These are phyloP conservation scores for Camponotus floridanus DNA, from an alignment of 1,140 invertebrate genomes.

Conservation along the genomic window DNA sequence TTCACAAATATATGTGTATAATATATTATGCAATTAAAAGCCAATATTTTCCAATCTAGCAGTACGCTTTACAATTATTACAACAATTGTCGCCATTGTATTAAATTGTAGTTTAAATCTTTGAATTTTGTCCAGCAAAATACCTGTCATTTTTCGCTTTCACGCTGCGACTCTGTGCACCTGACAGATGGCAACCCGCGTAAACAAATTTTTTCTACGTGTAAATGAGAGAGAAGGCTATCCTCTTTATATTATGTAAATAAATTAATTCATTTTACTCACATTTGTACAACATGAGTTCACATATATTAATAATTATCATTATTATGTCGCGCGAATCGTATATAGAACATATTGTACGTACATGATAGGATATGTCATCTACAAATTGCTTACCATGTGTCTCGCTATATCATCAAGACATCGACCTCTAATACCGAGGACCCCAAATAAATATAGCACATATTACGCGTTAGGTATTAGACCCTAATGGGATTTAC, in stretches of 20 bases:
- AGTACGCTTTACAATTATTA: not conserved
- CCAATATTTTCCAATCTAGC: not conserved
- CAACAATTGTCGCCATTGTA: too few relatives aligned
- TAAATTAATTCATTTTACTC: constrained; percentile 4
- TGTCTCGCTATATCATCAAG: constrained; percentile 62
- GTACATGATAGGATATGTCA: constrained; percentile 36
- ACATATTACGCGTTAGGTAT: constrained; percentile 69
- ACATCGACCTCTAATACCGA: constrained; percentile 52
- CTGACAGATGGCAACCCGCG: too few relatives aligned
- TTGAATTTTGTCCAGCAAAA: too few relatives aligned
- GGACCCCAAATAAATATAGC: constrained; percentile 65
- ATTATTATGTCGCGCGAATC: not conserved
- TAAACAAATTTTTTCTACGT: not conserved
- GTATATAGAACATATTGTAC: constrained; percentile 24
- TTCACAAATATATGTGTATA: not conserved
- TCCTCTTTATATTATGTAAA: not conserved
- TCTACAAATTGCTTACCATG: constrained; percentile 55
- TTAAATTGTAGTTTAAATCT: too few relatives aligned
- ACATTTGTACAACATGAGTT: not conserved
- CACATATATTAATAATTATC: not conserved
- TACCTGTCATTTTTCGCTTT: too few relatives aligned
- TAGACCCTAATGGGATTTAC: constrained; percentile 72
- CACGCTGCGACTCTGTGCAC: too few relatives aligned
- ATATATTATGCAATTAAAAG: not conserved
- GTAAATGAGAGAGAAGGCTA: not conserved